A percentile compares a stretch with the other conserved stretches of the same genome.
Conservation (phyloP, 2,888 invertebrate genomes). For the Rutpela maculata region DNA sequence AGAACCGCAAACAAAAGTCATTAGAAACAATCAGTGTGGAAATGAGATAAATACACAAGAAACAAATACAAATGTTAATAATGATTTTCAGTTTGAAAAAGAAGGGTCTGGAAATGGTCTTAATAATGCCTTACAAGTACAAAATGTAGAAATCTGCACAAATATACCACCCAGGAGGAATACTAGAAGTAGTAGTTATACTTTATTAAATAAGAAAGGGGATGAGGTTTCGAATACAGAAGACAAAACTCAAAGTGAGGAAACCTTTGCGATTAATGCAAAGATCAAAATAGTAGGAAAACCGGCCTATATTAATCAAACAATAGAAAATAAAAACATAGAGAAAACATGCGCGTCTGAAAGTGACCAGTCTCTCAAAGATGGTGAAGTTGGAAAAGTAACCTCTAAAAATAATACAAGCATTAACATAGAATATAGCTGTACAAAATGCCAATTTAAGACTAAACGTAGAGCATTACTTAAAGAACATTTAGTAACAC, state of each 20-base stretch:
- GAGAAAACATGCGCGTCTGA: not conserved
- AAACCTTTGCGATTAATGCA: not conserved
- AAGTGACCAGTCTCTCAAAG: not conserved
- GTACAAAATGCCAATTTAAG: not conserved
- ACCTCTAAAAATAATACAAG: not conserved
- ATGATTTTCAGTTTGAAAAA: not conserved
- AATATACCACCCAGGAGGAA: not conserved
- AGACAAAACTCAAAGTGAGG: not conserved
- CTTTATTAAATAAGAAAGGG: not conserved
- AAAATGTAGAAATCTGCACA: not conserved
- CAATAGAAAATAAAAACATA: not conserved
- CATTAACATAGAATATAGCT: slow-evolving; percentile 3
- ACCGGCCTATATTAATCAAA: no score
- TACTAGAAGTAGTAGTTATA: not conserved
- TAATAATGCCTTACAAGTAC: not conserved
- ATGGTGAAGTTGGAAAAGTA: not conserved
- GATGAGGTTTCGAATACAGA: not conserved
- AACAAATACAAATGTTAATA: not conserved
- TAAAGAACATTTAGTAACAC: not conserved
- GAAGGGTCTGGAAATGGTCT: not conserved
- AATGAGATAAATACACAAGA: not conserved
- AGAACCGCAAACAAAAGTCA: not conserved
- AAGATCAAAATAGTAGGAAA: not conserved
- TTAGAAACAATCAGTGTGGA: not conserved
- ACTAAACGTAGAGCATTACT: not conserved